Conservation (phyloP, 2,888 invertebrate species). For the Saturnia japonica region DNA sequence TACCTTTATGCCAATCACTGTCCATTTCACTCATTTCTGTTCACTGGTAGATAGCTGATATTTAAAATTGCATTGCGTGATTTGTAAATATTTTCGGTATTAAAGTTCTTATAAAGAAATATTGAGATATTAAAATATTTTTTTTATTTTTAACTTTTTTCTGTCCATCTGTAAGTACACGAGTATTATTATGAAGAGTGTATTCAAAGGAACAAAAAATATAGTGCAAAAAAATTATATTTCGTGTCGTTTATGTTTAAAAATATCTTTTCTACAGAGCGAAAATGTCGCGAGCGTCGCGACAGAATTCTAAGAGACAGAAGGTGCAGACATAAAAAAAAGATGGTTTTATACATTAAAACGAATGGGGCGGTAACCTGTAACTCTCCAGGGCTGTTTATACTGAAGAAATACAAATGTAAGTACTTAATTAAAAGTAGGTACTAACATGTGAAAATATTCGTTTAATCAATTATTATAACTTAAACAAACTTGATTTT, state of each 20-base stretch:
- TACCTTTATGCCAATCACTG: too few species aligned
- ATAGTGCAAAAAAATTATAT: neutral
- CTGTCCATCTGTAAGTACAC: neutral
- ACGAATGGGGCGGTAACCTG: slow-evolving; percentile 38
- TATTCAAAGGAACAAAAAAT: neutral
- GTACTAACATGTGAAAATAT: neutral
- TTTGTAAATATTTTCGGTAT: too few species aligned
- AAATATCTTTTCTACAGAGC: slow-evolving; percentile 59
- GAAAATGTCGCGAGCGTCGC: slow-evolving; percentile 53
- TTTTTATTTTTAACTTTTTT: too few species aligned
- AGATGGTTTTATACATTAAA: slow-evolving; percentile 55
- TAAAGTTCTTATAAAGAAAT: too few species aligned
- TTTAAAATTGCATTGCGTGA: slow-evolving; percentile 17
- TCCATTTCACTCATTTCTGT: too few species aligned
- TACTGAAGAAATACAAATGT: slow-evolving; percentile 19
- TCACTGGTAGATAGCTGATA: too few species aligned
- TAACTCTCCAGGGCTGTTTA: slow-evolving; percentile 45
- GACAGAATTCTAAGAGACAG: slow-evolving; percentile 71
- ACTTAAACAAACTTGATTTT: too few species aligned
- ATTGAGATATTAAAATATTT: too few species aligned
- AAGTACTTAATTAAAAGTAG: too few species aligned
- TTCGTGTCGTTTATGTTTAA: slow-evolving; percentile 37
- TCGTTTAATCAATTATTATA: too few species aligned
- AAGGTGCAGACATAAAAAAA: slow-evolving; percentile 69
- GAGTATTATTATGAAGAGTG: neutral